Conservation (phyloP, 2,113 vertebrate genomes). For the Phaethornis superciliosus region DNA sequence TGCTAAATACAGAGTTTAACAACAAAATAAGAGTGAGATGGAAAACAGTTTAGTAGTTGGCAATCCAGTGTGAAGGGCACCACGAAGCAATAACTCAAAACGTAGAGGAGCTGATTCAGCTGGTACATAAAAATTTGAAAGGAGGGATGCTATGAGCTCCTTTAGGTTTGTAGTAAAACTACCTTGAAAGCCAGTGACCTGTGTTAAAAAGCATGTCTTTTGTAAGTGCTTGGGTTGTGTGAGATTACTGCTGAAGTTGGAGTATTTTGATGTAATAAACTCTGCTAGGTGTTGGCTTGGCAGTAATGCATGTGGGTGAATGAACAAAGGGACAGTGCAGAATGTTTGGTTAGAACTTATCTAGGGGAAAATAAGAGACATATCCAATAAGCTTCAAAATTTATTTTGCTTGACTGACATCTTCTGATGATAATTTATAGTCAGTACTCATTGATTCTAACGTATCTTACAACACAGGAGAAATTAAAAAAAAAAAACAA, state of each 20-base stretch:
- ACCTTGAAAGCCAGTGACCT: not conserved
- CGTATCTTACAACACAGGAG: not conserved
- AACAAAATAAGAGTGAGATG: not conserved
- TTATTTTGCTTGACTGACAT: constrained; percentile 13
- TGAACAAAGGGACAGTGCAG: not conserved
- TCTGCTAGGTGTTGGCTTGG: not conserved
- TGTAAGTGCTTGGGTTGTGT: not conserved
- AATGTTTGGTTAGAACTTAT: not conserved
- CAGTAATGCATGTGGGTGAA: not conserved
- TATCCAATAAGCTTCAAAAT: not conserved
- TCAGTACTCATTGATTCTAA: not conserved
- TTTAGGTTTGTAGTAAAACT: not conserved
- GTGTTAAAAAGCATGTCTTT: not conserved
- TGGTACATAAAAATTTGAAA: not conserved
- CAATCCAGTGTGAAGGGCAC: not conserved
- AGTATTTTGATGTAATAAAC: not conserved
- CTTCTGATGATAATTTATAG: not conserved
- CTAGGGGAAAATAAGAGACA: not conserved
- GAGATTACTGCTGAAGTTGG: rapidly evolving
- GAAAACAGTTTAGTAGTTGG: not conserved
- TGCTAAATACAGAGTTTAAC: not conserved
- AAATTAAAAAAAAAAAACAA: not conserved
- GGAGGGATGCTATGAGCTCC: not conserved
- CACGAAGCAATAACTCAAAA: not conserved
- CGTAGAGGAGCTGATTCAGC: not conserved